These are phyloP conservation scores for Spialia ferax DNA, from an alignment of 2,888 invertebrate genomes.

Conservation along the genomic window DNA sequence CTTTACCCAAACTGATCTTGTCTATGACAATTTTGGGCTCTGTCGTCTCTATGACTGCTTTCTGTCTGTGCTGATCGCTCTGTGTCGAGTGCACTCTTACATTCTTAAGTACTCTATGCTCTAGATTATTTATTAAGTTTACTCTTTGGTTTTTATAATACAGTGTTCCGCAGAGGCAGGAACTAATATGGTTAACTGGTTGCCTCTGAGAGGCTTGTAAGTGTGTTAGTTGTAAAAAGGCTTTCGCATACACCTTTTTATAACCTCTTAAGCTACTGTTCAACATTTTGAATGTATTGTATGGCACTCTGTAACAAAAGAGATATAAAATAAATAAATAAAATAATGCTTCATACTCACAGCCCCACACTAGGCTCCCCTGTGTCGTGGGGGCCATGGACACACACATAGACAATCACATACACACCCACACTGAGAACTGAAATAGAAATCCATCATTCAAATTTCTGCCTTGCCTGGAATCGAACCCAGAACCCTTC, in stretches of 20 bases:
- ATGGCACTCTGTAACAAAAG: conserved; percentile 36
- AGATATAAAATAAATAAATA: no score
- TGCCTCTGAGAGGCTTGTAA: conserved; percentile 10
- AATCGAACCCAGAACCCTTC: no score
- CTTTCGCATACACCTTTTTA: conserved; percentile 29
- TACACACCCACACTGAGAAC: no score
- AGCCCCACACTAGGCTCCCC: no score
- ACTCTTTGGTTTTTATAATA: conserved; percentile 42
- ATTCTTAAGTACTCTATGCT: conserved; percentile 30
- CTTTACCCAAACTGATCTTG: conserved; percentile 58
- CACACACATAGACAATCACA: no score
- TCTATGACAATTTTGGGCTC: conserved; percentile 72
- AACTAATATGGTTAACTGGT: conserved; percentile 1
- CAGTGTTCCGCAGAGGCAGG: conserved; percentile 34
- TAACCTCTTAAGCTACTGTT: conserved; percentile 24
- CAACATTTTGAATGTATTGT: conserved; percentile 29
- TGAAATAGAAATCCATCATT: no score
- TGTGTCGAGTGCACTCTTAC: conserved; percentile 69
- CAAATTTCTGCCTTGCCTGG: no score
- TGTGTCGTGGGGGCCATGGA: no score
- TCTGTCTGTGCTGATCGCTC: conserved; percentile 77
- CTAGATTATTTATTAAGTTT: conserved; percentile 11
- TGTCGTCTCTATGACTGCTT: conserved; percentile 73
- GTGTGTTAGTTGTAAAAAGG: conserved; percentile 31
- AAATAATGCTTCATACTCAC: no score